Base-by-base conservation (phyloP, 2,113 vertebrate genomes). In the Cottus gobio region DNA sequence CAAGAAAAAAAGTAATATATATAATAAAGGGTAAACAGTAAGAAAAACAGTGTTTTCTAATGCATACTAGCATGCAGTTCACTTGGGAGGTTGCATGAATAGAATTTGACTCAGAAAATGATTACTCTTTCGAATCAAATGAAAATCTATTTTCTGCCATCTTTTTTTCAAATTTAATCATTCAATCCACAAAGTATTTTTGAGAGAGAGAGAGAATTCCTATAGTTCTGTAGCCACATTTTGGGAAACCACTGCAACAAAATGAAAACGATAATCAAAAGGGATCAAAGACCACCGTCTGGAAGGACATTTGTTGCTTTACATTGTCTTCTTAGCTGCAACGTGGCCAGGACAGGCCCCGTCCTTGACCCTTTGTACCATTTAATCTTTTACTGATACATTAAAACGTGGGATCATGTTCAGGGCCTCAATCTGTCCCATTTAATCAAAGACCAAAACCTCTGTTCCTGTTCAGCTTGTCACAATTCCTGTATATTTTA, bases 311-410 rank as follows among this genome's bases (percentile, higher is more conserved):
- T 52, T 34, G 36, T 69, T 9, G 64, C 37, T 80, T 69, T 58
- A 54, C 50, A 7, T 48, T 24, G 42, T 61, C 31, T 56, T 66
- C 26, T 54, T 60, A 52, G 7, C 30, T 44, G 36, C 37, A 71
- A 34, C 58, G 31, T 30, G 44, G 44, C 61, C 5, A 60, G 42
- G 26, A 54, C n/a, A 39, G 37, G 30, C 8, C 52, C 36, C 6
- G 18, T 15, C 70, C 26, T 5, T 83, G 76, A 79, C 67, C 20
- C 30, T 76, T 75, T 65, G 64, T 42, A 26, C 30, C 7, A 12
- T 71, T 52, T 78, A 79, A 79, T 75, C 54, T 67, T 73, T 75
- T n/a, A 71, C 52, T 54, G 16, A 83, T 71, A 52, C 60, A 63
- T 44, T 37, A n/a, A 77, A 56, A 70, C 28, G n/a, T 58, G 16